Base-by-base conservation (phyloP, 2,113 vertebrate genomes). In the Glaucomys volans region DNA sequence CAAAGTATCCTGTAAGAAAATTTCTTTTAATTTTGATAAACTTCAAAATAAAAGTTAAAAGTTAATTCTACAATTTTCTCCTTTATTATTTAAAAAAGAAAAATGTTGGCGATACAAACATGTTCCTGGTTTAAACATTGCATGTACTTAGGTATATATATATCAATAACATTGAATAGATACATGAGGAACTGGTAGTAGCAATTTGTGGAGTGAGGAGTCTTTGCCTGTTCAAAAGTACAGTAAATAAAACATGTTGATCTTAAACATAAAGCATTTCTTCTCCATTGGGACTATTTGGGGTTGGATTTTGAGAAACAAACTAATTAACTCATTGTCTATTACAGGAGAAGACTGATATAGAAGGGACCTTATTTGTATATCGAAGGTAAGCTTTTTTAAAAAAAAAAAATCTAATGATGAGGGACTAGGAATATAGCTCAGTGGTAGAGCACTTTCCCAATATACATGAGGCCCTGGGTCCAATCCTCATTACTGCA, bases 351-450 rank as follows among this genome's bases (percentile, higher is more conserved):
- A 99, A 99, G 98, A 99, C 99, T 0, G 99, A 99, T 95, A 99
- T 99, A 97, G 99, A 99, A 98, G 99, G 99, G 40, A 99, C 99
- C 50, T 98, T 99, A 94, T 99, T 99, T 99, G 99, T 99, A 2
- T 99, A 99, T 97, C 98, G 99, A 96, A 99, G 99, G 99, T 99
- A 98, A 99, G 99, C 35, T 72, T 2, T 91, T 76, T 62, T 28
- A 0, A 26, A 59, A 47, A 47, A n/a, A n/a, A n/a, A 62, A 62
- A 77, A 35, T 91, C 64, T 24, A 40, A 30, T 67, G 37, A 24
- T 76, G 57, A 66, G 62, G 18, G 40, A 42, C 40, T 42, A 35
- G 59, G 32, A 13, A 17, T 35, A 35, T 69, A 69, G 66, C 35
- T 69, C 66, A 18, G 35, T 62, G 26, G 9, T 69, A n/a, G 66